Conservation (phyloP, 2,113 vertebrate species). For the Connochaetes taurinus region DNA sequence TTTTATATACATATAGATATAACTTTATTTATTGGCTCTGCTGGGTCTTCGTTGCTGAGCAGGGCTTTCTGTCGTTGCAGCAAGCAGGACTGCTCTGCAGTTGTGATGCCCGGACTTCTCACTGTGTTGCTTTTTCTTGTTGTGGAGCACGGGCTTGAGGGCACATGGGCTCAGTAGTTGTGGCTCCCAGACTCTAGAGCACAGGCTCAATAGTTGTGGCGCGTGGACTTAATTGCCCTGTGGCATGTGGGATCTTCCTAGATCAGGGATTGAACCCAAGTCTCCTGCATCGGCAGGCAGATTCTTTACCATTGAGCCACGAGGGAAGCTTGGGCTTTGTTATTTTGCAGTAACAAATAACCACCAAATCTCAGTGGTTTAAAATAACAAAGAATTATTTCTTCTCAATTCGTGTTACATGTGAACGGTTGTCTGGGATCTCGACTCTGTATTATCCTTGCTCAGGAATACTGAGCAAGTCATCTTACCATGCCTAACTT, state of each 20-base stretch:
- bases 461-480: neutral
- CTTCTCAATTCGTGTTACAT: neutral
- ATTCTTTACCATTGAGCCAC: neutral
- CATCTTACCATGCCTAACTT: neutral
- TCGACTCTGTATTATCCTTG: neutral
- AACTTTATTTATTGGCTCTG: neutral
- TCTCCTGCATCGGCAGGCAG: neutral
- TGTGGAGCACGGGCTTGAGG: neutral
- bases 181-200: neutral
- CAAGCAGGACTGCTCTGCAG: neutral
- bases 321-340: neutral
- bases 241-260: neutral
- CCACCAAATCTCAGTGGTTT: neutral
- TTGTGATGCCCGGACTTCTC: neutral
- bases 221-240: neutral
- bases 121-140: neutral
- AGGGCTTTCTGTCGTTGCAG: neutral
- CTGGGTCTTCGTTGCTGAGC: neutral
- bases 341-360: neutral
- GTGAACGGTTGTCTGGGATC: neutral
- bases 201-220: neutral
- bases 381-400: slow-evolving; percentile 14
- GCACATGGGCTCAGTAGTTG: neutral
- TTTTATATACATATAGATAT: neutral
- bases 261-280: neutral